Evolutionary conservation across 2,888 invertebrate genomes (phyloP), one percentile per base, ranked within the genome.

Genomic region (Rhagonycha lutea): DNA sequence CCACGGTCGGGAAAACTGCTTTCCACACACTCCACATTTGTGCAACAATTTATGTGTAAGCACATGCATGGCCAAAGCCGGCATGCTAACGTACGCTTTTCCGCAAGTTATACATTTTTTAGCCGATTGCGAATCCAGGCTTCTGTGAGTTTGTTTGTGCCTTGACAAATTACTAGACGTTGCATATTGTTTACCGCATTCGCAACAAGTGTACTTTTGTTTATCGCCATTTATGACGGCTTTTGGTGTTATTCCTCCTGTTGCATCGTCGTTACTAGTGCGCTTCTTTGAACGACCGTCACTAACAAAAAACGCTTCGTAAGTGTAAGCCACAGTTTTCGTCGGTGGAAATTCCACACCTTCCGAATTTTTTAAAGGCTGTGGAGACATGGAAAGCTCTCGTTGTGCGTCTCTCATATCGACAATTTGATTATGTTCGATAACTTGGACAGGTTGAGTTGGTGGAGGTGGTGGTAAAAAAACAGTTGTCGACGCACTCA

Each of bases 51-150:
- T 96, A 89, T 98, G 98, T 68, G 97, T 98, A 62, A 95, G 91
- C 79, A 96, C 93, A 87, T 96, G 96, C 94, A 96, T 98, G 63
- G 98, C 96, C 74, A 98, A 90, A 0, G 98, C 98, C 0, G 98
- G 98, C 98, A 98, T 98, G 80, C 96, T 96, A 68, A 98, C 98
- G 89, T 98, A 98, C 3, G 97, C 96, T 88, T 98, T 97, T 80
- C 96, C 96, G 88, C 98, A 98, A 81, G 96, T 96, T 82, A 95
- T 94, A 88, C 98, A 98, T 84, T 96, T 95, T 88, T 97, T 97
- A 69, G 98, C 98, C 77, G 96, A 92, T 84, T 95, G 94, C 26
- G 97, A 97, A 89, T 98, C 98, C 68, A 98, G 91, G 84, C 96
- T 96, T 32, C 96, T 91, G 86, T 97, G 97, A 0, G 96, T 97